Base-by-base conservation (phyloP, 2,888 invertebrate genomes). In the Luperina testacea region DNA sequence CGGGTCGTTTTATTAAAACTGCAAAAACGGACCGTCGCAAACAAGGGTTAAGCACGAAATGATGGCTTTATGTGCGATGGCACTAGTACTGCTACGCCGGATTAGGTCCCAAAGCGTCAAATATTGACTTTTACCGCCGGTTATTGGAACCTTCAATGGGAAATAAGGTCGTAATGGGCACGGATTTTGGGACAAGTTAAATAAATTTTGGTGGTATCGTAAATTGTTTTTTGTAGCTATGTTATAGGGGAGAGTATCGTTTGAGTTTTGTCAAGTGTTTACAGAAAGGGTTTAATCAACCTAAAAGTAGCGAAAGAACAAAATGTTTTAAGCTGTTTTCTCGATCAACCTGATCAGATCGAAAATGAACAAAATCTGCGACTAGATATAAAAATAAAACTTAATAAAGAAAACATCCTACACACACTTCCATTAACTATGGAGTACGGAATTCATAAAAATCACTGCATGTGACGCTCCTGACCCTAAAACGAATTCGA, bases 1-100 rank as follows among this genome's bases (percentile, higher is more conserved):
- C 75, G 84, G 80, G 80, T 81, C 88, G 88, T 92, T 93, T 92
- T 93, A 93, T 90, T 93, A 93, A 93, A 93, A 92, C 91, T 92
- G 91, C 91, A 91, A 92, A 93, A 93, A 92, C 88, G 89, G 85
- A 85, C 89, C 88, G 88, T 88, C 80, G 86, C 90, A 90, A 91
- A 91, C 91, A 91, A 88, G 91, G 93, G 92, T 91, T 92, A 92
- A 92, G 90, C 85, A 89, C 84, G 81, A 90, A 92, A 91, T 90
- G 91, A 92, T 92, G 90, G 89, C 89, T 90, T 87, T 86, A 90
- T 90, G 89, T 86, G 77, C 81, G 77, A 72, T 78, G 87, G 82
- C 72, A 78, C 72, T 81, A 77, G 82, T 80, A 83, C 82, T 80
- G 83, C 88, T 88, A 78, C 83, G 72, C 78, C 64, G 82, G 90